A percentile compares a stretch with the other conserved stretches of the same genome.
Evolutionary conservation across 92 coral and sea anemone genomes (phyloP).

Genomic region (Zoanthus gigantus): DNA sequence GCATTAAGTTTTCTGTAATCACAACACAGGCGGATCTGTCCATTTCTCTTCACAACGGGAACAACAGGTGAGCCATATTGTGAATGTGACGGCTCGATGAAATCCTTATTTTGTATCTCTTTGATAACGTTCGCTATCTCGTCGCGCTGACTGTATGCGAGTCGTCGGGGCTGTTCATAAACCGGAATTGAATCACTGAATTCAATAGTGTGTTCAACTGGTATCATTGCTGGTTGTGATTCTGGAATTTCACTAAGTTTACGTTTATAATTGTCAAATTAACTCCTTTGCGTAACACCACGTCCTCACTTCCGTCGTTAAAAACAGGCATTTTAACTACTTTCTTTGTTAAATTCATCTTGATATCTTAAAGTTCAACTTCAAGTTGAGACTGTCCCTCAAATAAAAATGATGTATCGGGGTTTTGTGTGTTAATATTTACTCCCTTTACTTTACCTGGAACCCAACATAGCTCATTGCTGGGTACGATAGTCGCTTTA

Average conservation of each 20-base stretch:
- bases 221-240: constrained; percentile 19
- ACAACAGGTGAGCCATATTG: constrained; percentile 9
- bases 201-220: constrained; percentile 28
- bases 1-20: too few species aligned
- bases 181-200: not conserved
- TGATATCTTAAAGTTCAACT: constrained; percentile 1
- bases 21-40: not conserved
- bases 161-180: constrained; percentile 17
- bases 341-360: constrained; percentile 30
- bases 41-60: not conserved
- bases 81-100: not conserved
- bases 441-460: constrained; percentile 8
- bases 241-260: constrained; percentile 10
- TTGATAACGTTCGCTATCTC: not conserved
- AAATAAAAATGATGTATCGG: constrained; percentile 29
- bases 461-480: constrained; percentile 30
- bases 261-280: not conserved
- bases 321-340: constrained; percentile 10
- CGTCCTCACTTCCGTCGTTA: constrained; percentile 25
- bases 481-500: constrained; percentile 13
- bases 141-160: not conserved
- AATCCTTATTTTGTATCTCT: not conserved
- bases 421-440: constrained; percentile 9
- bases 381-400: constrained; percentile 12
- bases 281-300: constrained; percentile 12